Percentiles rank a stretch among this genome's conserved stretches.
These are phyloP conservation scores for Austrofundulus limnaeus DNA, from an alignment of 2,113 vertebrate species.

Conservation along the genomic window DNA sequence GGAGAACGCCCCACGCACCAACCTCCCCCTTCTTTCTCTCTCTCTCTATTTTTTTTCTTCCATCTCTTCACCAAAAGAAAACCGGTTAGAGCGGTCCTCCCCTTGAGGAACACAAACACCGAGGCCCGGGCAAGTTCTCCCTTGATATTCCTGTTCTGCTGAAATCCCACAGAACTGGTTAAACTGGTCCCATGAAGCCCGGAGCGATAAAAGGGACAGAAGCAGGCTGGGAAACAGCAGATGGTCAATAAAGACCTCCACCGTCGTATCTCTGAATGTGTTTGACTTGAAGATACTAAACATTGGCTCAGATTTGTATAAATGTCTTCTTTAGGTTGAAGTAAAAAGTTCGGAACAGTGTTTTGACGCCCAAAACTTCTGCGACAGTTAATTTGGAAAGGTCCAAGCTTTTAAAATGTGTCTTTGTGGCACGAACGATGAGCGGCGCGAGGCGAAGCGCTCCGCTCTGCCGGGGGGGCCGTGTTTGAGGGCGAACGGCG, in stretches of 20 bases:
- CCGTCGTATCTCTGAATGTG: background rate
- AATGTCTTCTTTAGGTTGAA: too few relatives aligned
- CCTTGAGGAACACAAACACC: constrained; percentile 77
- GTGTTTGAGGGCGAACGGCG: constrained; percentile 8
- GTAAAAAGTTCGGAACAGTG: too few relatives aligned
- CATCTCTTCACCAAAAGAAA: constrained; percentile 67
- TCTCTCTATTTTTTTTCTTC: constrained; percentile 26
- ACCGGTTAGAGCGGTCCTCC: constrained; percentile 76
- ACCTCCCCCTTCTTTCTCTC: constrained; percentile 8
- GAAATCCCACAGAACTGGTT: constrained; percentile 78
- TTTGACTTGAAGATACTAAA: background rate
- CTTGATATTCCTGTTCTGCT: constrained; percentile 82
- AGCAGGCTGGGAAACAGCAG: constrained; percentile 18
- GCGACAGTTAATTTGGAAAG: too few relatives aligned
- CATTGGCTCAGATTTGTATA: background rate
- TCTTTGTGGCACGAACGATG: too few relatives aligned
- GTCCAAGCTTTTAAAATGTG: too few relatives aligned
- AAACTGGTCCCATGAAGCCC: constrained; percentile 61
- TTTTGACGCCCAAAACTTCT: too few relatives aligned
- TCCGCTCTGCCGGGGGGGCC: too few relatives aligned
- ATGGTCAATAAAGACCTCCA: background rate
- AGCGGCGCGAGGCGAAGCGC: background rate
- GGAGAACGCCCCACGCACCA: constrained; percentile 52
- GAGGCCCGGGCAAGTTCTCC: constrained; percentile 75
- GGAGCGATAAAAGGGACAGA: constrained; percentile 39